Percentiles rank a stretch among this genome's conserved stretches.
Evolutionary conservation across 2,888 invertebrate species (phyloP).

Genomic region (Cosmia pyralina): DNA sequence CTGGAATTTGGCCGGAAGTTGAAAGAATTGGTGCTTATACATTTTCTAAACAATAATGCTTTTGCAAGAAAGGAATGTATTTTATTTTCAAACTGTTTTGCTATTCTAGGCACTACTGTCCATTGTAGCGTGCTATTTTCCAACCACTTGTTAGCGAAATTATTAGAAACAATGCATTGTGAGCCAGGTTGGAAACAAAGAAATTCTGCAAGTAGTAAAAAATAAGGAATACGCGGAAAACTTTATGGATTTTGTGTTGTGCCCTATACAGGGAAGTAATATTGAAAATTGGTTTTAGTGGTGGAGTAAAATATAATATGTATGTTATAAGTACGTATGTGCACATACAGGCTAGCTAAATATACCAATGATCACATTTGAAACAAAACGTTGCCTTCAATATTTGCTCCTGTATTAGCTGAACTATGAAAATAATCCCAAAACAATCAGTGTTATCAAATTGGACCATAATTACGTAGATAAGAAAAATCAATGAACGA

Average conservation of each 20-base stretch:
- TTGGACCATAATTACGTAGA: slow-evolving; percentile 59
- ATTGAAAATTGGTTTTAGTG: slow-evolving; percentile 63
- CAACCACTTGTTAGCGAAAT: slow-evolving; percentile 82
- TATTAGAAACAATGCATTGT: slow-evolving; percentile 85
- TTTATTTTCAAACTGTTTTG: slow-evolving; percentile 72
- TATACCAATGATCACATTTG: neutral
- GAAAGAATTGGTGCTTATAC: slow-evolving; percentile 38
- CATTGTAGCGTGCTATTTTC: slow-evolving; percentile 77
- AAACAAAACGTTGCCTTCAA: slow-evolving; percentile 18
- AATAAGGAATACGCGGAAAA: slow-evolving; percentile 78
- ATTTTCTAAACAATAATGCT: slow-evolving; percentile 48
- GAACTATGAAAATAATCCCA: slow-evolving; percentile 61
- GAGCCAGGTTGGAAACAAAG: slow-evolving; percentile 82
- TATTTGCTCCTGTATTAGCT: slow-evolving; percentile 58
- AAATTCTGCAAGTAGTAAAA: slow-evolving; percentile 82
- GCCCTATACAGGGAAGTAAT: slow-evolving; percentile 69
- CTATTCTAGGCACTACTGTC: slow-evolving; percentile 70
- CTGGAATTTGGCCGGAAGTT: slow-evolving; percentile 20
- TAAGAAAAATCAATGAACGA: slow-evolving; percentile 76
- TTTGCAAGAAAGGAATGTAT: slow-evolving; percentile 66
- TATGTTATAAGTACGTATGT: too few species aligned
- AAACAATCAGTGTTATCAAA: slow-evolving; percentile 62
- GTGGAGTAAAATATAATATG: slow-evolving; percentile 6
- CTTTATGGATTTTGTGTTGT: slow-evolving; percentile 71
- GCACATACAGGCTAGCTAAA: neutral